A percentile compares a stretch with the other conserved stretches of the same genome.
phyloP scores from a whole-genome alignment of 2,113 vertebrate genomes.

The Neofelis nebulosa region DNA sequence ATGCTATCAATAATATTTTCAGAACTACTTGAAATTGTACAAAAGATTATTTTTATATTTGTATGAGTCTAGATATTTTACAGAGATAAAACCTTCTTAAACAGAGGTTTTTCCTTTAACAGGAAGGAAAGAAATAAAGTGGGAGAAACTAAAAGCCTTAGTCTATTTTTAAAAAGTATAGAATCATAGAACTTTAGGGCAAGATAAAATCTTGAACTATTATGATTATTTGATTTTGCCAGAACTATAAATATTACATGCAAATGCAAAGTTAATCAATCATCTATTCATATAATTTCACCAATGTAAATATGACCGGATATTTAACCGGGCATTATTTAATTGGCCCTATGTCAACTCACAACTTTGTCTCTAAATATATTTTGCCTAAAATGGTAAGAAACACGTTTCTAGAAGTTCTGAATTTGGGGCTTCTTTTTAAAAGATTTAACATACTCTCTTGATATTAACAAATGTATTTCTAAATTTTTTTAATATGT shows the following conservation, averaged over 20 bases:
- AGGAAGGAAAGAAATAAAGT: not conserved
- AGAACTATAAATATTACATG: not conserved
- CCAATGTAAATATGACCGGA: not conserved
- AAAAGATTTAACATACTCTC: not conserved
- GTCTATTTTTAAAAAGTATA: not conserved
- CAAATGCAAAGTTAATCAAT: not conserved
- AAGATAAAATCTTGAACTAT: not conserved
- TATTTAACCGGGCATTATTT: not conserved
- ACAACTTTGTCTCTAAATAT: not conserved
- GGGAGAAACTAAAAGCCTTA: not conserved
- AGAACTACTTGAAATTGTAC: slow-evolving; percentile 16
- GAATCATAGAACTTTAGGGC: not conserved
- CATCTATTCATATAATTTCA: not conserved
- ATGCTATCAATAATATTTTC: slow-evolving; percentile 14
- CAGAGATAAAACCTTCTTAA: not conserved
- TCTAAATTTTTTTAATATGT: too few species aligned
- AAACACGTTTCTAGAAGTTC: not conserved
- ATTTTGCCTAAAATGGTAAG: slow-evolving; percentile 14
- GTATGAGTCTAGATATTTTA: not conserved
- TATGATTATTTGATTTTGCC: not conserved
- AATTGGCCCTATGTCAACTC: not conserved
- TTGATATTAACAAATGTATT: not conserved
- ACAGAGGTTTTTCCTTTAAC: not conserved
- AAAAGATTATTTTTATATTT: not conserved
- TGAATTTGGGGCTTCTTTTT: not conserved